phyloP scores from a whole-genome alignment of 2,888 invertebrate species.

The Brenthis hecate region DNA sequence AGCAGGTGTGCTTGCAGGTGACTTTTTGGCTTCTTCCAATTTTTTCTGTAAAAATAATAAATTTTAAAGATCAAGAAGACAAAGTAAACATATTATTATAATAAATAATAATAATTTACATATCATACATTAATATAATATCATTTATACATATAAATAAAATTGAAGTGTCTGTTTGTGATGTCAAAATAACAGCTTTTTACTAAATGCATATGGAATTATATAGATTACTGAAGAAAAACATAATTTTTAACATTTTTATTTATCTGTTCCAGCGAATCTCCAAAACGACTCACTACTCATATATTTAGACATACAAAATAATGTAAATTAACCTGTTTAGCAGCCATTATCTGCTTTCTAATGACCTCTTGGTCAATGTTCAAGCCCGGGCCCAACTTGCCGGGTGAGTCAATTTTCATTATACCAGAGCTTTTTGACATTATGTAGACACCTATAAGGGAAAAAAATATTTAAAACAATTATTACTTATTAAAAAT shows the following conservation, averaged over 20 bases:
- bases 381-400: conserved; percentile 75
- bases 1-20: conserved; percentile 53
- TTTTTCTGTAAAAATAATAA: conserved; percentile 59
- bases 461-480: neutral
- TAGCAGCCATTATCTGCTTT: conserved; percentile 78
- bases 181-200: too few species aligned
- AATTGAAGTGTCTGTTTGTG: too few species aligned
- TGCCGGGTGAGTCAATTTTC: conserved; percentile 85
- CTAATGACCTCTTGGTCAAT: conserved; percentile 78
- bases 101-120: too few species aligned
- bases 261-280: too few species aligned
- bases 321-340: conserved; percentile 60
- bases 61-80: neutral
- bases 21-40: conserved; percentile 65
- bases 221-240: too few species aligned
- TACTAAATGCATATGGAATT: too few species aligned
- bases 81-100: neutral
- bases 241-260: too few species aligned
- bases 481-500: neutral
- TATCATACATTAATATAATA: too few species aligned
- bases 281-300: too few species aligned
- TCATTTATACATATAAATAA: too few species aligned
- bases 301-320: neutral
- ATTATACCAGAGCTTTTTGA: conserved; percentile 89
- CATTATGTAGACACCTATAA: conserved; percentile 88